Evolutionary conservation across 30 jellyfish, hydroid and myxozoan species (phyloP).

Genomic region (Turritopsis dohrnii): DNA sequence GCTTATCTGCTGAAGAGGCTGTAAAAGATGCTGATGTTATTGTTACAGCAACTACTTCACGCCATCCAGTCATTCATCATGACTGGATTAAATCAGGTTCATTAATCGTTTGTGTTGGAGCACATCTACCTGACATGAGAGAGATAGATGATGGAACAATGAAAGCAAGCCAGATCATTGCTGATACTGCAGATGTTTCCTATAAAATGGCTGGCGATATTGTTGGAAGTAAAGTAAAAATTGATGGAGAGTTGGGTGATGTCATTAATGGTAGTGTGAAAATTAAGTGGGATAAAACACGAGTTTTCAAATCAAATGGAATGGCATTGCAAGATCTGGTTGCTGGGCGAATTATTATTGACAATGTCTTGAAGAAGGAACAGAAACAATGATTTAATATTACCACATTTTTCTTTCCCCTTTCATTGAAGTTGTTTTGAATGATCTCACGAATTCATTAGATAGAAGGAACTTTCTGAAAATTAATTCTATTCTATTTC

Average conservation of each 20-base stretch:
- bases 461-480: too few species aligned
- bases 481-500: too few species aligned
- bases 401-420: neutral
- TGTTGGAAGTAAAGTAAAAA: constrained; percentile 51
- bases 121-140: constrained; percentile 59
- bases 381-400: neutral
- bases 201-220: constrained; percentile 82
- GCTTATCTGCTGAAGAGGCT: constrained; percentile 67
- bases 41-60: constrained; percentile 72
- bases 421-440: neutral
- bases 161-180: constrained; percentile 68
- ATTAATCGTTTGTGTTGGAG: constrained; percentile 69
- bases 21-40: constrained; percentile 94
- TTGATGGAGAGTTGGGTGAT: constrained; percentile 82
- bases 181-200: constrained; percentile 78
- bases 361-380: constrained; percentile 9
- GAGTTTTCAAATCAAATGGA: constrained; percentile 89
- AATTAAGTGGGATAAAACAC: constrained; percentile 42
- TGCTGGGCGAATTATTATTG: constrained; percentile 66
- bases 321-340: constrained; percentile 92
- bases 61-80: constrained; percentile 60
- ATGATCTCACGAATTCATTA: too few species aligned
- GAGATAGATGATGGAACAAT: constrained; percentile 79
- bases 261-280: constrained; percentile 45
- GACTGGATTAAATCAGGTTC: constrained; percentile 66